phyloP scores from a whole-genome alignment of 2,797 vertebrate species.

The Glyptemys insculpta region DNA sequence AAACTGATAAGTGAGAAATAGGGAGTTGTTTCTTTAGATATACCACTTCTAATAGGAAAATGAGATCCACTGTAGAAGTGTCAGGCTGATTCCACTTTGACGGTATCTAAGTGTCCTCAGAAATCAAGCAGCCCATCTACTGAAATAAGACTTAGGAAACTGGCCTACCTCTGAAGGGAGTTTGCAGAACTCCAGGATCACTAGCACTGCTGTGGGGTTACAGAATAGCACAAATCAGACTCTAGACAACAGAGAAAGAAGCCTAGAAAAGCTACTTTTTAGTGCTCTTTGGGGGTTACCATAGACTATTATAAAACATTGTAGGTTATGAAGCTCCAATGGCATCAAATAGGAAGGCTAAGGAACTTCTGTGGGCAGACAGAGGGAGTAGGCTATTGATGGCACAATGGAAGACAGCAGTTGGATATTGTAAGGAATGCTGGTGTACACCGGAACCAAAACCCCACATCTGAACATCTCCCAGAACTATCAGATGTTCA shows the following conservation, averaged over 20 bases:
- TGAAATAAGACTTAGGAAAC: constrained; percentile 58
- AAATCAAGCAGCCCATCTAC: not conserved
- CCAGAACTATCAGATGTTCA: rapidly evolving
- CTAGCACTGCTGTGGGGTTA: constrained; percentile 57
- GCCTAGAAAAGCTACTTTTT: constrained; percentile 59
- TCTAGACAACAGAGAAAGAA: constrained; percentile 70
- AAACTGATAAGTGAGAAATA: constrained; percentile 74
- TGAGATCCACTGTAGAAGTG: constrained; percentile 51
- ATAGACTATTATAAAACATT: constrained; percentile 52
- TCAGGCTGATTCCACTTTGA: constrained; percentile 47
- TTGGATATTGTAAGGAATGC: not conserved
- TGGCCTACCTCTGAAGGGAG: constrained; percentile 66
- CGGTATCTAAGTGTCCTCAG: constrained; percentile 45
- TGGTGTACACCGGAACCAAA: rapidly evolving
- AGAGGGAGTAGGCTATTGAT: not conserved
- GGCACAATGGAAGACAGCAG: rapidly evolving
- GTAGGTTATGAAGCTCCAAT: constrained; percentile 47
- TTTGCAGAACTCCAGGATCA: constrained; percentile 45
- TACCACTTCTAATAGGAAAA: constrained; percentile 68
- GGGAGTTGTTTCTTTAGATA: constrained; percentile 61
- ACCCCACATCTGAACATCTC: too few species aligned
- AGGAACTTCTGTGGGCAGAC: not conserved
- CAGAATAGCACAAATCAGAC: constrained; percentile 60
- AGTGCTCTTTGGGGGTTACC: constrained; percentile 53
- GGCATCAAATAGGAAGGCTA: not conserved